phyloP scores from a whole-genome alignment of 2,888 invertebrate species.

The Barypeithes pellucidus region DNA sequence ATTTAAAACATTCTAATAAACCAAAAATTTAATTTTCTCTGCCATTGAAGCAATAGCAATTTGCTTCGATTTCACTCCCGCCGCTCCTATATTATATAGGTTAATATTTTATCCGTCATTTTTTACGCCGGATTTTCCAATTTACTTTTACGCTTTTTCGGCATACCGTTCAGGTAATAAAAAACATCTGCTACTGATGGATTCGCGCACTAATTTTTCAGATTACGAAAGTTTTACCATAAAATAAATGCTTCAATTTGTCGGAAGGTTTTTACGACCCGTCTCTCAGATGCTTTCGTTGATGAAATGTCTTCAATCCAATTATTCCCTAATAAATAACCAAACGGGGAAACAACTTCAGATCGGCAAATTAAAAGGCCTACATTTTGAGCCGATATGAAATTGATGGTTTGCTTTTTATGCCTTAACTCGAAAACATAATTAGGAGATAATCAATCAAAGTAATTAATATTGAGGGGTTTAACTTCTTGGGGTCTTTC shows the following conservation, averaged over 20 bases:
- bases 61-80: constrained; percentile 15
- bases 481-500: too few relatives aligned
- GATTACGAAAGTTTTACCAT: constrained; percentile 54
- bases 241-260: constrained; percentile 56
- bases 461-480: too few relatives aligned
- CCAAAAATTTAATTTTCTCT: constrained; percentile 31
- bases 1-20: constrained; percentile 24
- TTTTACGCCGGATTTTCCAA: constrained; percentile 48
- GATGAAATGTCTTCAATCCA: constrained; percentile 49
- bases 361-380: constrained; percentile 22
- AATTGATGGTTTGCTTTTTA: not conserved
- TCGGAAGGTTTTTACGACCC: constrained; percentile 52
- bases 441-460: too few relatives aligned
- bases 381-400: not conserved
- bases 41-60: not conserved
- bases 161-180: constrained; percentile 52
- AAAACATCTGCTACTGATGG: constrained; percentile 55
- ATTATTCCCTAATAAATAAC: constrained; percentile 52
- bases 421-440: too few relatives aligned
- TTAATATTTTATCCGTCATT: constrained; percentile 45
- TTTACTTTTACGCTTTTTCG: constrained; percentile 53
- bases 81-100: constrained; percentile 15
- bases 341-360: constrained; percentile 25
- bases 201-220: constrained; percentile 55
- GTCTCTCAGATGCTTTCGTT: constrained; percentile 35